Evolutionary conservation across 2,113 vertebrate species (phyloP).

Genomic region (Conger conger): DNA sequence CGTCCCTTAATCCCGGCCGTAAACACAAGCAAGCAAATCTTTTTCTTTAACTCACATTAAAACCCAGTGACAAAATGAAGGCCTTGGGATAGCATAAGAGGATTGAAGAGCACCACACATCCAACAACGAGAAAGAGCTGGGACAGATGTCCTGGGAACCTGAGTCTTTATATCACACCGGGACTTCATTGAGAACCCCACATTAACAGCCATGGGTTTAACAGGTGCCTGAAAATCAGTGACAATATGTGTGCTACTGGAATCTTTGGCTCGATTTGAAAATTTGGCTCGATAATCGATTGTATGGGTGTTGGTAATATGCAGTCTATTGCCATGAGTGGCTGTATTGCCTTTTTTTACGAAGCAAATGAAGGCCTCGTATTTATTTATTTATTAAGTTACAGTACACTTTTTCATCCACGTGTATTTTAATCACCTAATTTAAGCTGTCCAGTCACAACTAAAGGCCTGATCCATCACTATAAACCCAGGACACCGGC

Average conservation of each 20-base stretch:
- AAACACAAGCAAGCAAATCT: conserved; percentile 13
- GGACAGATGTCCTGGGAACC: neutral
- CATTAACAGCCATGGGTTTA: neutral
- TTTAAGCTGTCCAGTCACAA: no score
- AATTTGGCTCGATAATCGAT: neutral
- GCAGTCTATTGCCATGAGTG: no score
- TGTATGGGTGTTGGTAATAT: no score
- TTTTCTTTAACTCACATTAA: neutral
- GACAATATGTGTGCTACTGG: neutral
- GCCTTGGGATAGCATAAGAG: conserved; percentile 1
- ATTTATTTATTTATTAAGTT: no score
- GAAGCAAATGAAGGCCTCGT: no score
- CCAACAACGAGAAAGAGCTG: neutral
- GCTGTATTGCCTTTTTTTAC: no score
- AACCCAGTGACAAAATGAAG: neutral
- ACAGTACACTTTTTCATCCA: no score
- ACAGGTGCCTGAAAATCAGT: neutral
- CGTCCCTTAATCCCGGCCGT: neutral
- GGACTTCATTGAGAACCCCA: neutral
- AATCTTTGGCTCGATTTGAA: no score
- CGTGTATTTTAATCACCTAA: no score
- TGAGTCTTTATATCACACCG: neutral
- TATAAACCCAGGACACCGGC: no score
- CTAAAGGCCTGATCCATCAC: no score
- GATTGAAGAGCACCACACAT: neutral